phyloP scores from a whole-genome alignment of 2,113 vertebrate species.

The Aegypius monachus region DNA sequence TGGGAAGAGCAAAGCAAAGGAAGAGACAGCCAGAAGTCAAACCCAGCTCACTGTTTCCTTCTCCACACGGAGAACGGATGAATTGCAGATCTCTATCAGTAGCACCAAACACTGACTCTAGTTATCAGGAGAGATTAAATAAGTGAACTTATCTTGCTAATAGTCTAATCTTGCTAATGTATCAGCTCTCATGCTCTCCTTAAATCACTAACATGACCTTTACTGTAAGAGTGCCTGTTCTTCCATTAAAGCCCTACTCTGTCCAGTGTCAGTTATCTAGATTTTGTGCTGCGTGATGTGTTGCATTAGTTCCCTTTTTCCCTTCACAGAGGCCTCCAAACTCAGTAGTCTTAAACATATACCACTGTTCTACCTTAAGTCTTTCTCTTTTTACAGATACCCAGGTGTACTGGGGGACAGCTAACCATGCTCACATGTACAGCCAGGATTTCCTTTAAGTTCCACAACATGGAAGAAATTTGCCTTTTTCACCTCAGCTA shows the following conservation, averaged over 20 bases:
- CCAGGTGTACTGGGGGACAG: neutral
- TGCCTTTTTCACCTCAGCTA: neutral
- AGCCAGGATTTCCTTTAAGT: neutral
- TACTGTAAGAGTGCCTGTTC: neutral
- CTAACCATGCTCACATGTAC: neutral
- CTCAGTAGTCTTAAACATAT: neutral
- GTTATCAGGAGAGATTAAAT: neutral
- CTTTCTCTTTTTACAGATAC: neutral
- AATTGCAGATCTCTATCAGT: neutral
- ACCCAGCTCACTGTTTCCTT: neutral
- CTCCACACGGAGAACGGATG: neutral
- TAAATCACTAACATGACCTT: neutral
- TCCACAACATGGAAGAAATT: neutral
- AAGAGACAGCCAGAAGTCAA: neutral
- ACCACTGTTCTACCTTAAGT: neutral
- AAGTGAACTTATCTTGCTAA: neutral
- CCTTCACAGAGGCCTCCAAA: neutral
- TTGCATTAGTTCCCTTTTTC: neutral
- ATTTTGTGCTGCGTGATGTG: neutral
- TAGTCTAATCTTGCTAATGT: neutral
- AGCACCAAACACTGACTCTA: neutral
- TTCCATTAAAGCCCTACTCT: neutral
- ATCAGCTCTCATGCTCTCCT: fast-evolving
- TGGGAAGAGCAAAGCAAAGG: neutral
- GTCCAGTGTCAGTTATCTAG: neutral